phyloP scores from a whole-genome alignment of 2,797 vertebrate genomes.

The Cercopithecus mitis region DNA sequence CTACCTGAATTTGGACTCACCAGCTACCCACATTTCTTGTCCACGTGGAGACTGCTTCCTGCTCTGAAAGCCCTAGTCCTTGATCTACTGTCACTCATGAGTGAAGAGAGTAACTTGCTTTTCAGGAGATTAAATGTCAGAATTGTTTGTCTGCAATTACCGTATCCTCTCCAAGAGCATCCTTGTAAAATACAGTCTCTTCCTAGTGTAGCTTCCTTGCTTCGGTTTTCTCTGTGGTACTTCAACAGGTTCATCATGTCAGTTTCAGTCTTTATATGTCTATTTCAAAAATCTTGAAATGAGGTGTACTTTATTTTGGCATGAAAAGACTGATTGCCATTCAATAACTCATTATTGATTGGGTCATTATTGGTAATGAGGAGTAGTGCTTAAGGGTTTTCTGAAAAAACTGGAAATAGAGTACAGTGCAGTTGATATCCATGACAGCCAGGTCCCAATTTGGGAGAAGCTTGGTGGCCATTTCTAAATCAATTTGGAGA shows the following conservation, averaged over 20 bases:
- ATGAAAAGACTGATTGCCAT: neutral
- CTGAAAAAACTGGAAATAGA: neutral
- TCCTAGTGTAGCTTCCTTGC: neutral
- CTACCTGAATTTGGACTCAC: neutral
- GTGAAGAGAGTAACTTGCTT: neutral
- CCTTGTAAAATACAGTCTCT: neutral
- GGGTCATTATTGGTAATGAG: neutral
- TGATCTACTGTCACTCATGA: neutral
- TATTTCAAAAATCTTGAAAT: conserved; percentile 7
- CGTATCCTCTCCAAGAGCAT: neutral
- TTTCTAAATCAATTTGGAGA: neutral
- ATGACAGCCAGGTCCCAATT: neutral
- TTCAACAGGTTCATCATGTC: neutral
- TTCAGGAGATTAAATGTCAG: neutral
- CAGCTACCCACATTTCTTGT: neutral
- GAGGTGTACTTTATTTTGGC: neutral
- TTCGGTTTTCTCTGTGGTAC: neutral
- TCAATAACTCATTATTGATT: neutral
- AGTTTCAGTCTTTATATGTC: neutral
- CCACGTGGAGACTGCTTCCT: neutral
- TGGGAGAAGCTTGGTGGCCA: neutral
- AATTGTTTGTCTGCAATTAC: neutral
- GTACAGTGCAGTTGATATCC: neutral
- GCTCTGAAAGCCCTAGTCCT: neutral
- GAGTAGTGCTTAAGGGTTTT: neutral